Percentiles rank a stretch among this genome's conserved stretches.
phyloP scores from a whole-genome alignment of 2,888 invertebrate species.

The Meta bourneti region DNA sequence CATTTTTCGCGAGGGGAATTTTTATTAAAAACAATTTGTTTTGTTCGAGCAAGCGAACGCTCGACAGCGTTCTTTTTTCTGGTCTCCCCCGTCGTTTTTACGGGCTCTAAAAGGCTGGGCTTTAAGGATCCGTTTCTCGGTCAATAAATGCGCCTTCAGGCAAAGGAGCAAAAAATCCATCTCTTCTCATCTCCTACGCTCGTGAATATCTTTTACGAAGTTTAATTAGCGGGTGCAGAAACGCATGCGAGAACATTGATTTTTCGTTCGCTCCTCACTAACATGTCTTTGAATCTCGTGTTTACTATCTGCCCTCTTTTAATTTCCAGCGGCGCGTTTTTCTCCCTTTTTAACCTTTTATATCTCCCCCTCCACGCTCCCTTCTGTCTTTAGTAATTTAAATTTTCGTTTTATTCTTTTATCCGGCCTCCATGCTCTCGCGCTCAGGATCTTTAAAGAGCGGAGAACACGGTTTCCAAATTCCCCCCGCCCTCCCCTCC shows the following conservation, averaged over 20 bases:
- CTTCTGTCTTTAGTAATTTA: constrained; percentile 73
- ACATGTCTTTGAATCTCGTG: constrained; percentile 64
- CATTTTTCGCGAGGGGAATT: constrained; percentile 57
- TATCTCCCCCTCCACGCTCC: constrained; percentile 40
- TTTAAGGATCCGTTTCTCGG: constrained; percentile 60
- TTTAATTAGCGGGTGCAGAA: constrained; percentile 69
- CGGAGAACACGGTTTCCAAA: constrained; percentile 66
- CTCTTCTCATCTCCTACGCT: constrained; percentile 7
- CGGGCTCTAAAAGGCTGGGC: constrained; percentile 3
- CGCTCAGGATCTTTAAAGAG: constrained; percentile 65
- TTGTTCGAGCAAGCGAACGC: constrained; percentile 42
- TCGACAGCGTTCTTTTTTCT: constrained; percentile 19
- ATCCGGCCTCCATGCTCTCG: constrained; percentile 58
- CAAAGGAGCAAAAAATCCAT: constrained; percentile 27
- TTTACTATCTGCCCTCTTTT: constrained; percentile 76
- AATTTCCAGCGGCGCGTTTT: constrained; percentile 71
- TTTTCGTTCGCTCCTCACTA: constrained; percentile 67
- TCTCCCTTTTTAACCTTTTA: constrained; percentile 71
- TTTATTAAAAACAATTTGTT: constrained; percentile 54
- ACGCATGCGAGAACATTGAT: constrained; percentile 62
- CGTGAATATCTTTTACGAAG: constrained; percentile 71
- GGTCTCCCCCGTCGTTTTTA: constrained; percentile 57
- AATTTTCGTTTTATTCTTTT: constrained; percentile 75
- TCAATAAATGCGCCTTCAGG: constrained; percentile 50
- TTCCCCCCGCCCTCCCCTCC: no score